A percentile compares a stretch with the other conserved stretches of the same genome.
These are phyloP conservation scores for Lethrus apterus DNA, from an alignment of 1,140 invertebrate genomes.

Conservation along the genomic window DNA sequence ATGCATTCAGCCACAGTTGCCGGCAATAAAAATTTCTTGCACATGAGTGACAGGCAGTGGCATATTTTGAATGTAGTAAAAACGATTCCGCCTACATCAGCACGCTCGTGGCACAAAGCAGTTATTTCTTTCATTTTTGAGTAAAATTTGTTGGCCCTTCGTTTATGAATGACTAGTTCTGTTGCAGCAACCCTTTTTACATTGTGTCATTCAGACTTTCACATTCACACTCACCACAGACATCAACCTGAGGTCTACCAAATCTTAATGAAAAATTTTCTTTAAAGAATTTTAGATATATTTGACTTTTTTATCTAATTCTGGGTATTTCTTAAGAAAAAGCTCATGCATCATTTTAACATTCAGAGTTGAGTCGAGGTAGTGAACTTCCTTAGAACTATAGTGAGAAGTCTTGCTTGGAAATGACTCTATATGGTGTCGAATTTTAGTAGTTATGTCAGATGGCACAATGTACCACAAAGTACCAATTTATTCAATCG, in stretches of 20 bases:
- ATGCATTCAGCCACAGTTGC: too few species aligned
- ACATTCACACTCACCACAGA: constrained; percentile 27
- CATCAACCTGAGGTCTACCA: constrained; percentile 32
- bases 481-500: too few species aligned
- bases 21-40: too few species aligned
- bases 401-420: constrained; percentile 21
- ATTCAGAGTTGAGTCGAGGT: constrained; percentile 30
- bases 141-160: constrained; percentile 30
- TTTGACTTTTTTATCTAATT: constrained; percentile 22
- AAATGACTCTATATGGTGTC: constrained; percentile 20
- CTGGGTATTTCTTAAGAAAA: constrained; percentile 26
- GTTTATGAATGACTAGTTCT: constrained; percentile 23
- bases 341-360: constrained; percentile 34
- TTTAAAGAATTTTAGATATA: constrained; percentile 30
- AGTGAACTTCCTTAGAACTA: constrained; percentile 23
- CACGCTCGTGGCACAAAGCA: too few species aligned
- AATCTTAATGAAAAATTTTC: constrained; percentile 29
- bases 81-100: too few species aligned
- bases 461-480: too few species aligned
- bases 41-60: too few species aligned
- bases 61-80: too few species aligned
- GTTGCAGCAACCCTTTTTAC: constrained; percentile 28
- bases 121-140: constrained; percentile 26
- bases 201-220: constrained; percentile 16
- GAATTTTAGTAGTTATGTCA: too few species aligned